These are phyloP conservation scores for Himalopsyche kuldschensis DNA, from an alignment of 2,888 invertebrate species.

Conservation along the genomic window DNA sequence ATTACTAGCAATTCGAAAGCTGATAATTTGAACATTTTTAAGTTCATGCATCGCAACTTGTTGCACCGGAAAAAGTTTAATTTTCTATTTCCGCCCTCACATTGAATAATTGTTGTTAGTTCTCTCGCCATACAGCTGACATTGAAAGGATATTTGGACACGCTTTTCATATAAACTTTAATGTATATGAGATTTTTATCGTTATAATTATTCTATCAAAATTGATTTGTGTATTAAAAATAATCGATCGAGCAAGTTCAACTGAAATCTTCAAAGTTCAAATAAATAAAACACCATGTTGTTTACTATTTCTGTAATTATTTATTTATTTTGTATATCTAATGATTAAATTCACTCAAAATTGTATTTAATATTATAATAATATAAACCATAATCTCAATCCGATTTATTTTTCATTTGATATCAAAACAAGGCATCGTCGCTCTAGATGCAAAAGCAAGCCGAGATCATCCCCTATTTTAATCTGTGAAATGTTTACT, in stretches of 20 bases:
- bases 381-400: no score
- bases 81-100: slow-evolving; percentile 18
- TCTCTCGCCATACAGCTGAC: background rate
- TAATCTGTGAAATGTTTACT: slow-evolving; percentile 39
- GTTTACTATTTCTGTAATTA: no score
- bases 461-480: slow-evolving; percentile 24
- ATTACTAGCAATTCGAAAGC: background rate
- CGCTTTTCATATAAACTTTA: no score
- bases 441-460: background rate
- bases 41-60: slow-evolving; percentile 25
- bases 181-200: no score
- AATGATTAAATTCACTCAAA: no score
- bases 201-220: no score
- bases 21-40: background rate
- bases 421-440: background rate
- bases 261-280: no score
- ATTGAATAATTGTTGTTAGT: background rate
- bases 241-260: no score
- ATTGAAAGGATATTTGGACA: background rate
- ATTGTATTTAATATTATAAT: no score
- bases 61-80: slow-evolving; percentile 20
- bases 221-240: no score
- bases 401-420: background rate
- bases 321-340: no score
- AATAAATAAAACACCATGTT: no score